These are phyloP conservation scores for Micrasema longulum DNA, from an alignment of 1,140 invertebrate genomes.

Conservation along the genomic window DNA sequence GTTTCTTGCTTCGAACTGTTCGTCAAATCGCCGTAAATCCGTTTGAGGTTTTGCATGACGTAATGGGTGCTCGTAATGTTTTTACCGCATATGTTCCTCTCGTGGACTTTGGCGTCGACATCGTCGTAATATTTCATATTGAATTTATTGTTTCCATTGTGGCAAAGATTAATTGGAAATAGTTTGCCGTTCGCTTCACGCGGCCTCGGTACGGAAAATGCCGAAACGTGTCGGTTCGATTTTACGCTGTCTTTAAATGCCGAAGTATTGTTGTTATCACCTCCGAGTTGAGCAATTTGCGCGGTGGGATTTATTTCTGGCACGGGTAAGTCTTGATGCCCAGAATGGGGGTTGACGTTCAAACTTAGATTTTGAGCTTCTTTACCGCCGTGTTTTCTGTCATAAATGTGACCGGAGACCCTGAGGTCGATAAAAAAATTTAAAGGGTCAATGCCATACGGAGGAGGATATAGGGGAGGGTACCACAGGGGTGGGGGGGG, in stretches of 20 bases:
- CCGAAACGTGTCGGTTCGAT: constrained; percentile 70
- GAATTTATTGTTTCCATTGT: constrained; percentile 47
- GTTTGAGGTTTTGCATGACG: constrained; percentile 67
- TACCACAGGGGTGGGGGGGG: constrained; percentile 80
- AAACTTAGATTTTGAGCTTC: constrained; percentile 56
- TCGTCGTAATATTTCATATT: constrained; percentile 52
- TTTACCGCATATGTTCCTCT: constrained; percentile 31
- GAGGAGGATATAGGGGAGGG: constrained; percentile 77
- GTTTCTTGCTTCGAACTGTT: constrained; percentile 54
- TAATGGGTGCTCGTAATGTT: constrained; percentile 66
- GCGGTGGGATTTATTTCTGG: constrained; percentile 54
- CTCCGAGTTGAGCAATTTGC: constrained; percentile 54
- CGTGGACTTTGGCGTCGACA: constrained; percentile 42
- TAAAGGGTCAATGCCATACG: constrained; percentile 82
- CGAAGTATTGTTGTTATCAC: constrained; percentile 47
- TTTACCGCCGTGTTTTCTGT: constrained; percentile 71
- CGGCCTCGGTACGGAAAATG: constrained; percentile 73
- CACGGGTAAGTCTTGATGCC: constrained; percentile 33
- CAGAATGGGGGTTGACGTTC: constrained; percentile 37
- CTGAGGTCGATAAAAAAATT: constrained; percentile 86
- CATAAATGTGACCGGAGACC: constrained; percentile 84
- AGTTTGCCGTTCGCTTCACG: constrained; percentile 50
- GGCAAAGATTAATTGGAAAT: constrained; percentile 45
- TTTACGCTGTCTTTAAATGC: constrained; percentile 60
- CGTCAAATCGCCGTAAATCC: constrained; percentile 67